Base-by-base conservation (phyloP, 2,797 vertebrate genomes). In the Myotis daubentonii region DNA sequence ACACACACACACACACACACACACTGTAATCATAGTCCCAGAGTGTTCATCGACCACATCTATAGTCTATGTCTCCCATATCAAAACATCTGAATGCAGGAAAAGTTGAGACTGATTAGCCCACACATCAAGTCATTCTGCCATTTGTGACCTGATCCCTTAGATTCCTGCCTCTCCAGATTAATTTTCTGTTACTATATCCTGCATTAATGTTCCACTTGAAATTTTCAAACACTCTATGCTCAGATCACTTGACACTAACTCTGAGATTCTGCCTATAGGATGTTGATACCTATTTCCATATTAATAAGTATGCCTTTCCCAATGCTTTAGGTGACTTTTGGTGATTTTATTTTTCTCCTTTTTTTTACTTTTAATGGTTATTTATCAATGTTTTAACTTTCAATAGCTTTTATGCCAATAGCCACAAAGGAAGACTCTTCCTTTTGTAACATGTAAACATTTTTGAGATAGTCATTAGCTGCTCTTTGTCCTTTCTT, bases 261-360 rank as follows among this genome's bases (percentile, higher is more conserved):
- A 93, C n/a, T 47, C 60, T 78, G 15, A 94, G 71, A 71, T 86
- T 94, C 65, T 86, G 30, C 7, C n/a, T 49, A 13, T 30, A 72
- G 91, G 53, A 93, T 84, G 17, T 12, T 89, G 57, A 19, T 28
- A 83, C 62, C 55, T 79, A 75, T 47, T 92, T 96, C 44, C 92
- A 53, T 74, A 86, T 53, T 82, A 49, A 15, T 53, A 91, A n/a
- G 6, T 80, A 49, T 74, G 30, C 49, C 13, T 89, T 86, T 87
- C 25, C 19, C 75, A 82, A 62, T 70, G 62, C 62, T 51, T 79
- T 53, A n/a, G 36, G 23, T 49, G 85, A 12, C 38, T 91, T 82
- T 93, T 2, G 5, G 5, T 47, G 23, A 55, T 70, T 87, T 89
- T 86, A 41, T 71, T 82, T 62, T 76, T n/a, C 2, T 89, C 16